phyloP scores from a whole-genome alignment of 2,888 invertebrate genomes.

The Synergus gifuensis region DNA sequence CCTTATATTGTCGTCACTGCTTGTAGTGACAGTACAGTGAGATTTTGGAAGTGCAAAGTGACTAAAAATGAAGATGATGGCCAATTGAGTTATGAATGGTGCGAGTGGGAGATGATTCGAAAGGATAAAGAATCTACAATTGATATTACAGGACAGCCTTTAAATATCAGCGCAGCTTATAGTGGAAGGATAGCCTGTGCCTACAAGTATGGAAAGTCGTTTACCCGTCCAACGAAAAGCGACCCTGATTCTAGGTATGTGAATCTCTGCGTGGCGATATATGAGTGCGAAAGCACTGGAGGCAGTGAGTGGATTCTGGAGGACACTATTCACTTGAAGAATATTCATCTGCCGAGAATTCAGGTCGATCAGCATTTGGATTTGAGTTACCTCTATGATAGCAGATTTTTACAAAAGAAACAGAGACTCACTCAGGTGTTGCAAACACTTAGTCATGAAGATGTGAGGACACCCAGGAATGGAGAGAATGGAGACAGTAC shows the following conservation, averaged over 20 bases:
- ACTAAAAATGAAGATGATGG: conserved; percentile 79
- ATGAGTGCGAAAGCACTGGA: conserved; percentile 99
- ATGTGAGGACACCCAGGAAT: conserved; percentile 82
- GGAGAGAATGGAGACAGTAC: conserved; percentile 79
- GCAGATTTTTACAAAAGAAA: conserved; percentile 88
- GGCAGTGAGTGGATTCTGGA: conserved; percentile 96
- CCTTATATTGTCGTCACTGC: conserved; percentile 98
- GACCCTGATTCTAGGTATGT: conserved; percentile 91
- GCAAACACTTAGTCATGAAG: conserved; percentile 90
- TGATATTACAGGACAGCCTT: conserved; percentile 89
- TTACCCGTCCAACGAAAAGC: conserved; percentile 87
- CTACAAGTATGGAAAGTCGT: conserved; percentile 95
- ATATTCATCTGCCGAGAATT: conserved; percentile 92
- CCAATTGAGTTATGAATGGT: conserved; percentile 84
- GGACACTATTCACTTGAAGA: conserved; percentile 95
- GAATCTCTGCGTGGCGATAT: conserved; percentile 95
- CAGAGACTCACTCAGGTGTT: conserved; percentile 89
- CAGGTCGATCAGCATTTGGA: conserved; percentile 91
- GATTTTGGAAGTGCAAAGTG: conserved; percentile 92
- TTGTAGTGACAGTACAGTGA: conserved; percentile 94
- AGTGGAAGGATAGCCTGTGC: conserved; percentile 98
- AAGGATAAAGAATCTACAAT: conserved; percentile 84
- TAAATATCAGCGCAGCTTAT: conserved; percentile 98
- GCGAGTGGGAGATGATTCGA: conserved; percentile 93
- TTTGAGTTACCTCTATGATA: conserved; percentile 89